Base-by-base conservation (phyloP, 1,140 invertebrate species). In the Elymnias hypermnestra region DNA sequence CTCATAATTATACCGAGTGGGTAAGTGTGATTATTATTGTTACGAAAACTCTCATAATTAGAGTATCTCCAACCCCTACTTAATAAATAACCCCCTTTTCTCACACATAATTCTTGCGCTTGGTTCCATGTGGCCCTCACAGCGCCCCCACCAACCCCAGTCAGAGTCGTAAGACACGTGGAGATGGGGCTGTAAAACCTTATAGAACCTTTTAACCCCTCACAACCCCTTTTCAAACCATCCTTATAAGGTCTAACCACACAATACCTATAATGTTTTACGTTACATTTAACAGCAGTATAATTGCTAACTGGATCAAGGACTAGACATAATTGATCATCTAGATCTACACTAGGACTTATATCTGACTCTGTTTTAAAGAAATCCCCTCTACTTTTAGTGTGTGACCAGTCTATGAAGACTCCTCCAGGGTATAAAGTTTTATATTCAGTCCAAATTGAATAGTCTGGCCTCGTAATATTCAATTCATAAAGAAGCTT, bases 371-470 rank as follows among this genome's bases (percentile, higher is more conserved):
- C 55, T 2, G 55, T 47, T 12, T 58, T 38, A 8, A 75, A 29
- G 6, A 63, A 23, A 9, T 51, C 35, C 4, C 64, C 67, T 3
- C 57, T 65, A 3, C 51, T 50, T 15, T 63, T 66, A 6, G 67
- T 72, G 8, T 67, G 68, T 0, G 70, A 72, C 62, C 65, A 72
- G 13, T 83, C 77, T 5, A 85, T 54, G 26, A 84, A 85, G 0
- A 75, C 69, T 6, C 84, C 84, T 5, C 82, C 74, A 21, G 75
- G 68, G 29, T 87, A 84, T 3, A 68, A 28, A 8, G 73, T 64
- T 37, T 69, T 72, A 41, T 75, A 86, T 14, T 86, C 81, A 0
- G 75, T 68, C 85, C 85, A 87, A 38, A 86, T 52, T 12, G 54
- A 43, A 21, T 63, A 50, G 10, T 72, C 58, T 12, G 59, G 44